Evolutionary conservation across 2,888 invertebrate genomes (phyloP).

Genomic region (Aphidius colemani): DNA sequence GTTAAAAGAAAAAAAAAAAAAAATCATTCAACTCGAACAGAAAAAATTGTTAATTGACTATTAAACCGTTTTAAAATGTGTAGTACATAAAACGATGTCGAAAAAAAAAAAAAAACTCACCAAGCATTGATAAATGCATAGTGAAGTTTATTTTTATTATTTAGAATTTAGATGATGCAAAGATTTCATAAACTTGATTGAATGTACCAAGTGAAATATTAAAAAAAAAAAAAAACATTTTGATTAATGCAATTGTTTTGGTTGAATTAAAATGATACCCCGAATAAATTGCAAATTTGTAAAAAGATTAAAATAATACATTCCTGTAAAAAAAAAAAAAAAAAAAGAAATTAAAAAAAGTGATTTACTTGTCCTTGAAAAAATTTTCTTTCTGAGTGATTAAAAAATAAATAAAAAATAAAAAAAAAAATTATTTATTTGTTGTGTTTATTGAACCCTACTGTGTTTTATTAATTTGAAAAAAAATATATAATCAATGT

Average conservation of each 20-base stretch:
- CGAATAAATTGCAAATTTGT: slow-evolving; percentile 38
- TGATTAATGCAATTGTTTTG: slow-evolving; percentile 31
- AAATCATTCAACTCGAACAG: neutral
- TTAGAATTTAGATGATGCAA: slow-evolving; percentile 35
- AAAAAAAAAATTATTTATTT: slow-evolving; percentile 16
- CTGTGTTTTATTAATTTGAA: neutral
- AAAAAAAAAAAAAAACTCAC: slow-evolving; percentile 21
- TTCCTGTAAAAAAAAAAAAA: slow-evolving; percentile 31
- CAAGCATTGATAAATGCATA: slow-evolving; percentile 50
- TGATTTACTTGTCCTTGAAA: neutral
- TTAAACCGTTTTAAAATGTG: slow-evolving; percentile 3
- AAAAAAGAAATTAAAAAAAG: slow-evolving; percentile 30
- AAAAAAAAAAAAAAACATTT: neutral
- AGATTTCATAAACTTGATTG: no score
- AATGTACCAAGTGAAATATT: no score
- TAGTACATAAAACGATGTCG: neutral
- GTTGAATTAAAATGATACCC: slow-evolving; percentile 43
- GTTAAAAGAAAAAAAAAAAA: neutral
- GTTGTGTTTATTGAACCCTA: slow-evolving; percentile 36
- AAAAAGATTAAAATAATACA: slow-evolving; percentile 25
- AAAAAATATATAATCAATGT: slow-evolving; percentile 15
- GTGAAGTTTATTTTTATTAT: slow-evolving; percentile 56
- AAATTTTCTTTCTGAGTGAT: slow-evolving; percentile 8
- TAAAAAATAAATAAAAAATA: neutral
- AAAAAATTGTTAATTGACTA: slow-evolving; percentile 1